These are phyloP conservation scores for Malurus alboscapulatus DNA, from an alignment of 2,113 vertebrate species.

Conservation along the genomic window DNA sequence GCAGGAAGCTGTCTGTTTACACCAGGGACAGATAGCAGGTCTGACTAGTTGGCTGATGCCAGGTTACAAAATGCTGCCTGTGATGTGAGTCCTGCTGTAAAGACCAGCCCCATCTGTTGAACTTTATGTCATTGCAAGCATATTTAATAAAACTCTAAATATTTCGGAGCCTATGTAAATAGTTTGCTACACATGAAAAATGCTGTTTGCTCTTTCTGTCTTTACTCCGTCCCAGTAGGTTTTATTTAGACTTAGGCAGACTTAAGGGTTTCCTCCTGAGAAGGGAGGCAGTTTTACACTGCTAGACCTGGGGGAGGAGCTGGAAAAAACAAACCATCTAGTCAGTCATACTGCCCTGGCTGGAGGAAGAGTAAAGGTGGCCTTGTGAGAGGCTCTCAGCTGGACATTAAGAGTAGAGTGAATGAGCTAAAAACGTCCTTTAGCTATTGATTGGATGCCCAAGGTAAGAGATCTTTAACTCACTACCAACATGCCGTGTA, in stretches of 20 bases:
- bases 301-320: conserved; percentile 31
- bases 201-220: background rate
- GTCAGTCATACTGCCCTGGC: background rate
- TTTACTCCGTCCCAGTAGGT: background rate
- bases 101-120: background rate
- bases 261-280: background rate
- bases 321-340: conserved; percentile 1
- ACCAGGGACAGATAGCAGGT: background rate
- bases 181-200: background rate
- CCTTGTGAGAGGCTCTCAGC: background rate
- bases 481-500: accelerated
- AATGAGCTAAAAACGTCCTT: background rate
- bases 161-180: background rate
- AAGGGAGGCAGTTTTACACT: conserved; percentile 7
- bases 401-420: background rate
- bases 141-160: background rate
- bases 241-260: conserved; percentile 3
- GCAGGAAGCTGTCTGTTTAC: conserved; percentile 19
- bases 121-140: background rate
- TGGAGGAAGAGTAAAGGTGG: background rate
- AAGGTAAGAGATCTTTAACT: conserved; percentile 23
- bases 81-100: background rate
- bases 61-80: background rate
- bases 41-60: conserved; percentile 2
- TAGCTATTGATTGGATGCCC: background rate